phyloP scores from a whole-genome alignment of 1,140 invertebrate species.

The Marisa cornuarietis region DNA sequence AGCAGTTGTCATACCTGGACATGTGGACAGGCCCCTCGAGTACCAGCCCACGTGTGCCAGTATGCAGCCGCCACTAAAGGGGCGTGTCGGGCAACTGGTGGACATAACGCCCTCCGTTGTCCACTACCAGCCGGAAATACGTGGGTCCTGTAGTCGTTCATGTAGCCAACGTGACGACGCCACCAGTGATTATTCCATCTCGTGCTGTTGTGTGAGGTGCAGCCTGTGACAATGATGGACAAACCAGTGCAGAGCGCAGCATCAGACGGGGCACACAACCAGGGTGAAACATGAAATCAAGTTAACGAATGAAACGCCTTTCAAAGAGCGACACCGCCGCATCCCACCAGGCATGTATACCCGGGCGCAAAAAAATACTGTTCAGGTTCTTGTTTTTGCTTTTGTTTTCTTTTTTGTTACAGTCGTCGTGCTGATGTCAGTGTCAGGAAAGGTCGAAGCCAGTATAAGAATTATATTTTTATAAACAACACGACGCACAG shows the following conservation, averaged over 20 bases:
- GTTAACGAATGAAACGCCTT: not conserved
- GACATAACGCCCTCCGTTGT: conserved; percentile 3
- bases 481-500: too few species aligned
- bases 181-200: not conserved
- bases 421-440: too few species aligned
- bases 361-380: too few species aligned
- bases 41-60: not conserved
- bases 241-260: not conserved
- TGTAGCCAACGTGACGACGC: not conserved
- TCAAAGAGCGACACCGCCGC: not conserved
- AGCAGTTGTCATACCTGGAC: too few species aligned
- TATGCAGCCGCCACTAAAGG: not conserved
- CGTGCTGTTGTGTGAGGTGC: not conserved
- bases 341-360: conserved; percentile 7
- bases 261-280: not conserved
- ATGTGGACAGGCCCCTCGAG: too few species aligned
- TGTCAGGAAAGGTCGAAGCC: too few species aligned
- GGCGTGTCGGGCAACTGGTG: not conserved
- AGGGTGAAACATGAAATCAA: not conserved
- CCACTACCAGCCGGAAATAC: not conserved
- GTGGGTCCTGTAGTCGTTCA: not conserved
- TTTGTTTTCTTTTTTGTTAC: too few species aligned
- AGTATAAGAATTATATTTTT: too few species aligned
- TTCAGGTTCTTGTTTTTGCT: too few species aligned
- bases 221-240: too few species aligned